Base-by-base conservation (phyloP, 2,888 invertebrate species). In the Netelia virgata region DNA sequence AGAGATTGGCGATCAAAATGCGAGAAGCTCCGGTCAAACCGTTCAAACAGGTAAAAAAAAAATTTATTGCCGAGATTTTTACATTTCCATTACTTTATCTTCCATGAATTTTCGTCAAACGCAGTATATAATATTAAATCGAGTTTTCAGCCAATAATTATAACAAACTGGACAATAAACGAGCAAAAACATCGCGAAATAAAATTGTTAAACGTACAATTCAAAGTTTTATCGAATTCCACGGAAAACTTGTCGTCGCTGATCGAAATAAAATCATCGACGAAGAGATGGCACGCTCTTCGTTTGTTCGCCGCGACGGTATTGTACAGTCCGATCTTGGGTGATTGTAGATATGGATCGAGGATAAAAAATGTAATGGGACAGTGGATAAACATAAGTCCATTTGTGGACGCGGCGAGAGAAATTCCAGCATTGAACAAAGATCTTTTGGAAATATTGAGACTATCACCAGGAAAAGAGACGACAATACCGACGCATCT, bases 261-360 rank as follows among this genome's bases (percentile, higher is more conserved):
- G 1, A 82, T 94, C 0, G 90, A 94, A 89, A 86, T 94, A 14
- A 88, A 86, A 57, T 86, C 91, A 1, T 89, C 91, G 0, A 88
- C 90, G 6, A 86, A 85, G 16, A 90, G 85, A 82, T 91, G 92
- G 89, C 92, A 94, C 72, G 91, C 92, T 1, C 41, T 94, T 3
- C 90, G 94, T 47, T 86, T 94, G 23, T 94, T 93, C 63, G 90
- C 93, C 68, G 88, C 94, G 0, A 91, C 92, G 5, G 85, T 90
- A 63, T 84, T 94, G 5, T 85, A 89, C 10, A 90, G 91, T 77
- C 94, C 94, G 16, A 85, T 94, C 74, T 87, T 94, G 23, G 94
- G 94, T 0, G 94, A 94, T 84, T 91, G 92, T 74, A 82, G 92
- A 36, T 92, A 91, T 75, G 92, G 92, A 1, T 89, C 91, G 5